Base-by-base conservation (phyloP, 2,113 vertebrate species). In the Lonchura striata region DNA sequence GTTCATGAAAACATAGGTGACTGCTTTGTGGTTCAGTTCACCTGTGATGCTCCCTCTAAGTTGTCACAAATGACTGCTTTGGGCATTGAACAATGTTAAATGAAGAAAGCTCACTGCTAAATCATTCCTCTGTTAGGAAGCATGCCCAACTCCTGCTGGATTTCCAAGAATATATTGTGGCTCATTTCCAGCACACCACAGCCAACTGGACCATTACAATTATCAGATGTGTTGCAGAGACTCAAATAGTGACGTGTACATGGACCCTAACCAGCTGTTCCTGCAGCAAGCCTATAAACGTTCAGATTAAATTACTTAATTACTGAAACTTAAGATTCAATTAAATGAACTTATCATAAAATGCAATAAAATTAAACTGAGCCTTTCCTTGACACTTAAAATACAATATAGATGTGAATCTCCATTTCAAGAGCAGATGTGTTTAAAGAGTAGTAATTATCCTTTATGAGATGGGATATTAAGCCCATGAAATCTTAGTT, bases 271-370 rank as follows among this genome's bases (percentile, higher is more conserved):
- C 11, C 87, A 89, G 82, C 75, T 95, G 87, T 20, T 87, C 60
- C 79, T 83, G 85, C 92, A 68, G 87, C 25, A 64, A 31, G 53
- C 95, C 59, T 54, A 47, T 52, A 82, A 69, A 69, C 16, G 49
- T 39, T 66, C 86, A 70, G 33, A 88, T 95, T 82, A 69, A 97
- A 94, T 94, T 79, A 61, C 74, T 94, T 91, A 92, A 96, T 97
- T 96, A 94, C 82, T 52, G 86, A 93, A 96, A 96, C 64, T 75
- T 92, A 92, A 92, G 94, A 95, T 97, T 94, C 94, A 94, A 95
- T 97, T 97, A 95, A 83, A 97, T 18, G 30, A 90, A 87, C 78
- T 89, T 90, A 81, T 31, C 93, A 90, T 94, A 92, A 92, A 95
- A 94, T 4, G 71, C 61, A 83, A 20, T 91, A 92, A 93, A 92